Conservation (phyloP, 2,797 vertebrate genomes). For the Sparus aurata region DNA sequence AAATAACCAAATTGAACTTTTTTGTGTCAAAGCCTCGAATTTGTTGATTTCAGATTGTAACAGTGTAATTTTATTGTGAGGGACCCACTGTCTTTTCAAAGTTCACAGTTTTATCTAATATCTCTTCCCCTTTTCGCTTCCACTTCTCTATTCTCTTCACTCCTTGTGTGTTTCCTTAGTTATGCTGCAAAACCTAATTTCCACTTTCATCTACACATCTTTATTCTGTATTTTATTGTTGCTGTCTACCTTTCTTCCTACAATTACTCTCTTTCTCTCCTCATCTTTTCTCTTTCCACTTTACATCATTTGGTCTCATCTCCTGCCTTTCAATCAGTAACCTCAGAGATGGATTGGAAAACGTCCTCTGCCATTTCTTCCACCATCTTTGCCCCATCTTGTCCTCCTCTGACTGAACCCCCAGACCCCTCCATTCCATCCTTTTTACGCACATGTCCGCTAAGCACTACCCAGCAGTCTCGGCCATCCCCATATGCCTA, state of each 20-base stretch:
- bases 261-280: not conserved
- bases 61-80: not conserved
- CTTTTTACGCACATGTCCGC: slow-evolving; percentile 22
- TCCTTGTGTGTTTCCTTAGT: slow-evolving; percentile 18
- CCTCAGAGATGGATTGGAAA: slow-evolving; percentile 71
- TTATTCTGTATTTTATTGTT: not conserved
- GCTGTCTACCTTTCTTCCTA: not conserved
- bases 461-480: slow-evolving; percentile 36
- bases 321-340: slow-evolving; percentile 63
- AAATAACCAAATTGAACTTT: not conserved
- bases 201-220: slow-evolving; percentile 1
- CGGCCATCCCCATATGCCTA: slow-evolving; percentile 75
- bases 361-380: slow-evolving; percentile 63
- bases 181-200: not conserved
- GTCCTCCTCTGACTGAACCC: slow-evolving; percentile 55
- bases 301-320: slow-evolving; percentile 12
- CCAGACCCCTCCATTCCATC: slow-evolving; percentile 52
- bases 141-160: not conserved
- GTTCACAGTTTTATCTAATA: slow-evolving; percentile 14
- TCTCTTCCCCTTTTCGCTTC: slow-evolving; percentile 28
- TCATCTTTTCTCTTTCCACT: slow-evolving; percentile 1
- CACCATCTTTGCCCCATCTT: slow-evolving; percentile 62
- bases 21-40: too few relatives aligned
- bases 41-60: too few relatives aligned
- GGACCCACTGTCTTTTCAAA: slow-evolving; percentile 7